A percentile compares a stretch with the other conserved stretches of the same genome.
These are phyloP conservation scores for Antigone vipio DNA, from an alignment of 2,113 vertebrate species.

Conservation along the genomic window DNA sequence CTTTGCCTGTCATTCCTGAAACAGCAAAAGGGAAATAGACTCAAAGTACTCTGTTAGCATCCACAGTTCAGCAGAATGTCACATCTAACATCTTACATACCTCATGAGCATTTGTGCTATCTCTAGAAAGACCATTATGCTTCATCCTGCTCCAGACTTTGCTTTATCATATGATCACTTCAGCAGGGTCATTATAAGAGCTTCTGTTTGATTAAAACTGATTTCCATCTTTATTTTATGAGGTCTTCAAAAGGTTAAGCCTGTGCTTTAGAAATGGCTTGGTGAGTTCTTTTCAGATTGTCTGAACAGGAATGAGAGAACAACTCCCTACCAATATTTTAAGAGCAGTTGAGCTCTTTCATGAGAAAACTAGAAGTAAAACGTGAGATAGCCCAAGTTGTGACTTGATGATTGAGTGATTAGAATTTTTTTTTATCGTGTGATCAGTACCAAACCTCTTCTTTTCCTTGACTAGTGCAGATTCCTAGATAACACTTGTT, in stretches of 20 bases:
- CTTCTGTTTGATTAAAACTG: background rate
- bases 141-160: background rate
- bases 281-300: background rate
- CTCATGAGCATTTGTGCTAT: background rate
- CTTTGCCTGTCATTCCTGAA: background rate
- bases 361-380: background rate
- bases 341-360: background rate
- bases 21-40: background rate
- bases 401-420: background rate
- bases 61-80: background rate
- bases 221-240: background rate
- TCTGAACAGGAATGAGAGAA: background rate
- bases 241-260: background rate
- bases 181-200: background rate
- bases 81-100: background rate
- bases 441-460: background rate
- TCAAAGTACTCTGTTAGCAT: background rate
- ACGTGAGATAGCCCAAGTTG: background rate
- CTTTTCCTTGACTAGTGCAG: background rate
- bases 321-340: background rate
- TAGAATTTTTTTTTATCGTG: background rate
- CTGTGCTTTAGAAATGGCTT: background rate
- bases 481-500: background rate
- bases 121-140: background rate
- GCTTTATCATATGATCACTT: background rate